Conservation (phyloP, 1,140 invertebrate genomes). For the Solenopsis fugax region DNA sequence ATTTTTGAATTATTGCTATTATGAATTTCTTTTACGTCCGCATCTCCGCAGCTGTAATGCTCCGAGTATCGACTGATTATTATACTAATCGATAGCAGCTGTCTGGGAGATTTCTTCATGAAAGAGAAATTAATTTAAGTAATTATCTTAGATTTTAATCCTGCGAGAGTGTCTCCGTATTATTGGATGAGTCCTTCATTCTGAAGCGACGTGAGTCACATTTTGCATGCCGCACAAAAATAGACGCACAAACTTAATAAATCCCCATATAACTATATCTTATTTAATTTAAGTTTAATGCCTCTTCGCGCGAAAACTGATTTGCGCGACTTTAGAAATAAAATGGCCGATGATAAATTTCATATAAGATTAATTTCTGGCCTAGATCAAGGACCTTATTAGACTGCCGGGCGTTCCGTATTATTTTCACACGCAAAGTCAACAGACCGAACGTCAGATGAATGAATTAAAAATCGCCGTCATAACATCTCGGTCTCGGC, state of each 20-base stretch:
- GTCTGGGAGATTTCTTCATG: conserved; percentile 46
- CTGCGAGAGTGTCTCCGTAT: conserved; percentile 28
- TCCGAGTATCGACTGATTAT: conserved; percentile 51
- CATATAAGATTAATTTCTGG: conserved; percentile 59
- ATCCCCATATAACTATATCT: conserved; percentile 30
- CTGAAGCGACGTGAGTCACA: conserved; percentile 40
- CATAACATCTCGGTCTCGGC: conserved; percentile 42
- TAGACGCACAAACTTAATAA: conserved; percentile 23
- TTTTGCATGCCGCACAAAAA: conserved; percentile 38
- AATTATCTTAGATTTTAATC: conserved; percentile 60
- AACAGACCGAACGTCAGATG: conserved; percentile 28
- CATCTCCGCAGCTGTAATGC: neutral
- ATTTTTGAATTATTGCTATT: neutral
- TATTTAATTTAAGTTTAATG: conserved; percentile 60
- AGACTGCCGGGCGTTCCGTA: conserved; percentile 2
- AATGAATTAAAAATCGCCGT: conserved; percentile 61
- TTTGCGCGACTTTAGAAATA: conserved; percentile 38
- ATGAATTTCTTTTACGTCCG: neutral
- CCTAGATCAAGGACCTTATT: conserved; percentile 52
- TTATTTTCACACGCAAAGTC: conserved; percentile 52
- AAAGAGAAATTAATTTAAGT: conserved; percentile 55
- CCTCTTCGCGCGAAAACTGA: conserved; percentile 9
- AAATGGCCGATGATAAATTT: conserved; percentile 36
- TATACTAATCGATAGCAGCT: conserved; percentile 51
- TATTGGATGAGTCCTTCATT: conserved; percentile 45